Evolutionary conservation across 2,113 vertebrate genomes (phyloP).

Genomic region (Aplodontia rufa): DNA sequence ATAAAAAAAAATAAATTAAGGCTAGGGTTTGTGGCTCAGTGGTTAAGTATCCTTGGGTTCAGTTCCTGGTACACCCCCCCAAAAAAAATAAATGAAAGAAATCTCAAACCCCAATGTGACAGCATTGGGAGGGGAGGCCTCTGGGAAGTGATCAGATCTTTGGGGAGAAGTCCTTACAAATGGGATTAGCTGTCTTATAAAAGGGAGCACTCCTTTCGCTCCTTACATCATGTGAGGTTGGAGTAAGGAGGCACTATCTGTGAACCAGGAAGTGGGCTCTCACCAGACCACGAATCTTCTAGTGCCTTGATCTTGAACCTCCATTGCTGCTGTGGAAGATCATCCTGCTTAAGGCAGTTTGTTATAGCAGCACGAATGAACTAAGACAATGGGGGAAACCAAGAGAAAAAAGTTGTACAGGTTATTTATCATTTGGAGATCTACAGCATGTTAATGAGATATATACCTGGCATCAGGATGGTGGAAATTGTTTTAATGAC

Average conservation of each 20-base stretch:
- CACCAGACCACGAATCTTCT: background rate
- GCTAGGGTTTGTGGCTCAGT: no score
- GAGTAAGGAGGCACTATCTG: background rate
- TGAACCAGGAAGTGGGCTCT: background rate
- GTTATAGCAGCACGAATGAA: background rate
- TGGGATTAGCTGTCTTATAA: background rate
- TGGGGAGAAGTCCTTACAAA: no score
- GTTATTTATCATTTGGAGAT: background rate
- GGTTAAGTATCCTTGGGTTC: no score
- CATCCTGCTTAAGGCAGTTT: background rate
- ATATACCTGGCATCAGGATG: background rate
- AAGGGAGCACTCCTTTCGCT: background rate
- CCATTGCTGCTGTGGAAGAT: background rate
- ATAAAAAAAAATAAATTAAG: no score
- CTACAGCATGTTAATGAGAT: background rate
- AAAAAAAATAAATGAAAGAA: no score
- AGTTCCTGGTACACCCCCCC: no score
- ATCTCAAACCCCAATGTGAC: background rate
- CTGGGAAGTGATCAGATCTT: background rate
- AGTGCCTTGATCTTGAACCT: background rate
- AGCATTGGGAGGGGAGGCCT: background rate
- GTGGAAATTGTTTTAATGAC: background rate
- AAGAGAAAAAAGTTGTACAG: background rate
- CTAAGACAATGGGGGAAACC: background rate
- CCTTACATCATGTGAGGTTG: background rate